Conservation (phyloP, 2,888 invertebrate species). For the Nycteola revayana region DNA sequence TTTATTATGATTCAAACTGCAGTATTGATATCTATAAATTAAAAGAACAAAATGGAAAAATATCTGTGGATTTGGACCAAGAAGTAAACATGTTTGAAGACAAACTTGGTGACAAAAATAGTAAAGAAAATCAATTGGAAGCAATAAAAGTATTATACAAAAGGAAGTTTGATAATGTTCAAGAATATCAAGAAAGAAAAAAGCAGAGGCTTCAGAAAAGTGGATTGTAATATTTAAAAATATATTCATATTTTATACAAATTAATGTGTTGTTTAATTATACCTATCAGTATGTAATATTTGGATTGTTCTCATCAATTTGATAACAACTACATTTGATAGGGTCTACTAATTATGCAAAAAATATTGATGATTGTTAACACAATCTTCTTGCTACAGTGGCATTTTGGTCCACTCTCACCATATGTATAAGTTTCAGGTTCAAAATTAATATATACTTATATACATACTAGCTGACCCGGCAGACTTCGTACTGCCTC, state of each 20-base stretch:
- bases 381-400: too few species aligned
- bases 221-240: conserved; percentile 28
- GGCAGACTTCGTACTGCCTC: too few species aligned
- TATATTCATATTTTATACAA: neutral
- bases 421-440: too few species aligned
- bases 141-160: conserved; percentile 85
- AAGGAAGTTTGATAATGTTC: conserved; percentile 90
- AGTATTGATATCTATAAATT: conserved; percentile 55
- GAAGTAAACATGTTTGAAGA: conserved; percentile 50
- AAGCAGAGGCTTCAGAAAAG: conserved; percentile 84
- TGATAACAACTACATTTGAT: too few species aligned
- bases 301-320: too few species aligned
- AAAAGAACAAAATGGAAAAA: conserved; percentile 38
- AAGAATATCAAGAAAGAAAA: conserved; percentile 90
- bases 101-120: conserved; percentile 19
- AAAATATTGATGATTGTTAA: too few species aligned
- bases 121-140: conserved; percentile 41
- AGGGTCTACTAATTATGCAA: too few species aligned
- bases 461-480: too few species aligned
- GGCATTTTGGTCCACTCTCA: too few species aligned
- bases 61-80: conserved; percentile 35
- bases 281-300: too few species aligned
- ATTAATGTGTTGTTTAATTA: too few species aligned
- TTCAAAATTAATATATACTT: too few species aligned
- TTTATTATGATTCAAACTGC: conserved; percentile 52